Evolutionary conservation across 2,113 vertebrate genomes (phyloP).

Genomic region (Urocolius indicus): DNA sequence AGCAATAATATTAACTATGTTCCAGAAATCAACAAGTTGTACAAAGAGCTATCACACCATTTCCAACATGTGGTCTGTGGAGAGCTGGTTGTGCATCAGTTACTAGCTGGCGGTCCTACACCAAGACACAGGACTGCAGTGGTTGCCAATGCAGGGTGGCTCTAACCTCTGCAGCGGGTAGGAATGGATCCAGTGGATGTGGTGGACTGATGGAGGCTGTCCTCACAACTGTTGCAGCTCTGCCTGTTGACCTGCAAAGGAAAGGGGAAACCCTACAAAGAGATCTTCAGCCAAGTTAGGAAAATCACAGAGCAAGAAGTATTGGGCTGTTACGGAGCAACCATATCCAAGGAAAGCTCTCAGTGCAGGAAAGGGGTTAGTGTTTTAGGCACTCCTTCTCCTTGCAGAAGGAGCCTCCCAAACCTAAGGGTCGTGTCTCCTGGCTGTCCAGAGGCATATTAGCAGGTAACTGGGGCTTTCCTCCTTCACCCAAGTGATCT

Average conservation of each 20-base stretch:
- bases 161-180: accelerated
- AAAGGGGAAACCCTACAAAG: accelerated
- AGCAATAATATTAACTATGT: neutral
- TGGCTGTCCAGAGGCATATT: neutral
- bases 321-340: neutral
- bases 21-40: neutral
- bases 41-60: neutral
- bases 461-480: neutral
- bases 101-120: neutral
- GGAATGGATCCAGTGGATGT: neutral
- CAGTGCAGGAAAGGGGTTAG: neutral
- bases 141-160: neutral
- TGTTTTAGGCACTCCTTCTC: neutral
- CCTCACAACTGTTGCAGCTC: neutral
- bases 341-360: neutral
- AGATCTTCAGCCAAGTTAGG: neutral
- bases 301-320: neutral
- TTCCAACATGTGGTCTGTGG: neutral
- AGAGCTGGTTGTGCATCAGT: neutral
- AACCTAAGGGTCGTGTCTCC: neutral
- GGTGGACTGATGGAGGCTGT: neutral
- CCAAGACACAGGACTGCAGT: neutral
- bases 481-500: neutral
- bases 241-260: too few relatives aligned
- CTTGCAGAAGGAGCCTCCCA: neutral